These are phyloP conservation scores for Nomada ferruginata DNA, from an alignment of 2,888 invertebrate genomes.

Conservation along the genomic window DNA sequence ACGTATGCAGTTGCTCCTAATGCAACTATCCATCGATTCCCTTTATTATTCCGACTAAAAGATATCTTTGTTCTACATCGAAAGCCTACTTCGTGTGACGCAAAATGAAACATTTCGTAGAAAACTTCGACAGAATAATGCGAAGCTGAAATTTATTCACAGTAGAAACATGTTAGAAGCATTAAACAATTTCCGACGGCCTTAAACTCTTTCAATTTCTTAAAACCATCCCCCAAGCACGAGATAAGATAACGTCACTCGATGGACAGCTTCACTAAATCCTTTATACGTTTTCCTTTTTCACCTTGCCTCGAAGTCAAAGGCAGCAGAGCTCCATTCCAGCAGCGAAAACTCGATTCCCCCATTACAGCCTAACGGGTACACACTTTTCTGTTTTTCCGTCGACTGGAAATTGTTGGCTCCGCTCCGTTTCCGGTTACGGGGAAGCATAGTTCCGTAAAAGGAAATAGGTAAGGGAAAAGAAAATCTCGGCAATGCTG, in stretches of 20 bases:
- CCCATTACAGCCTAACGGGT: conserved; percentile 27
- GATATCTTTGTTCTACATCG: neutral
- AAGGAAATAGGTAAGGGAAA: conserved; percentile 46
- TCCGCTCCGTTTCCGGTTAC: conserved; percentile 41
- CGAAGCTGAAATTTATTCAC: neutral
- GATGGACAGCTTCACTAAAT: neutral
- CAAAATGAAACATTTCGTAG: neutral
- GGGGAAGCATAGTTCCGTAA: conserved; percentile 1
- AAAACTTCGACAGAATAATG: too few species aligned
- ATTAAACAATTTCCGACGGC: too few species aligned
- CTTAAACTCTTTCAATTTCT: neutral
- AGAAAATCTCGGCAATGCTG: conserved; percentile 6
- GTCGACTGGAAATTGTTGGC: conserved; percentile 40
- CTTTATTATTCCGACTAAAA: neutral
- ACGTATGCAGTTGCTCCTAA: conserved; percentile 7
- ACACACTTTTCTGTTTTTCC: conserved; percentile 52
- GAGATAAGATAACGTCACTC: neutral
- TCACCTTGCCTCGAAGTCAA: neutral
- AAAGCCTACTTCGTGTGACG: neutral
- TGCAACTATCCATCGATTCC: conserved; percentile 3
- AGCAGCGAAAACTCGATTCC: neutral
- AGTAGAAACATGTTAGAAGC: too few species aligned
- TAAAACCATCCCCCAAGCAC: neutral
- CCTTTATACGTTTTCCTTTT: neutral
- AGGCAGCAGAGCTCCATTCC: neutral